A percentile compares a stretch with the other conserved stretches of the same genome.
Evolutionary conservation across 2,797 vertebrate species (phyloP).

Genomic region (Phrynocephalus vlangalii): DNA sequence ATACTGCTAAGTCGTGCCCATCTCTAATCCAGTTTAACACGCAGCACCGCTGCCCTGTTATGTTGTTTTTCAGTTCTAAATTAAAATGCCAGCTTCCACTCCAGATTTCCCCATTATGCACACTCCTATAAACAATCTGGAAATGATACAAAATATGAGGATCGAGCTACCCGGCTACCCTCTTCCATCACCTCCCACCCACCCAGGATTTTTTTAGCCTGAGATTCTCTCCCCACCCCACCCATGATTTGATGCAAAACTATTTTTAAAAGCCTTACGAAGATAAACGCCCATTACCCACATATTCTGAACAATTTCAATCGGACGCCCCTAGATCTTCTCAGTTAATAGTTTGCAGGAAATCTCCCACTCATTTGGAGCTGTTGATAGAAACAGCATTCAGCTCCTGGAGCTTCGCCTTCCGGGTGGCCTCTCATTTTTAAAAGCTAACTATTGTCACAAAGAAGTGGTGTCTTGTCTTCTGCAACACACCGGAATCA

Average conservation of each 20-base stretch:
- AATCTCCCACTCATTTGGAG: constrained; percentile 46
- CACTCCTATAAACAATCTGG: constrained; percentile 21
- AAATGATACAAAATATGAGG: constrained; percentile 46
- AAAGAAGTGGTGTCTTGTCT: not conserved
- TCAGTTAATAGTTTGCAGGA: constrained; percentile 39
- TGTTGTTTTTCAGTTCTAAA: not conserved
- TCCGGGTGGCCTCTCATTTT: not conserved
- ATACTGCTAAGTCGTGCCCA: too few relatives aligned
- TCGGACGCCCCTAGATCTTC: constrained; percentile 10
- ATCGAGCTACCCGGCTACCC: constrained; percentile 1
- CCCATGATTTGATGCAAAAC: constrained; percentile 31
- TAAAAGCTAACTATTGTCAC: not conserved
- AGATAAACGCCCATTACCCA: constrained; percentile 48
- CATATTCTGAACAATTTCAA: constrained; percentile 46
- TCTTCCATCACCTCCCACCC: constrained; percentile 32
- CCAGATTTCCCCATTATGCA: constrained; percentile 34
- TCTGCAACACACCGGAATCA: not conserved
- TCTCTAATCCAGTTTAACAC: constrained; percentile 11
- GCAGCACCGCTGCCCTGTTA: not conserved
- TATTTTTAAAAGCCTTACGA: constrained; percentile 49
- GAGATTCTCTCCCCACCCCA: not conserved
- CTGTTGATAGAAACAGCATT: constrained; percentile 14
- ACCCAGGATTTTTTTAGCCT: not conserved
- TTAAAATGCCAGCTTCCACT: not conserved
- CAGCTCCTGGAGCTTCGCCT: not conserved